Evolutionary conservation across 2,113 vertebrate genomes (phyloP).

Genomic region (Vulpes ferrilata): DNA sequence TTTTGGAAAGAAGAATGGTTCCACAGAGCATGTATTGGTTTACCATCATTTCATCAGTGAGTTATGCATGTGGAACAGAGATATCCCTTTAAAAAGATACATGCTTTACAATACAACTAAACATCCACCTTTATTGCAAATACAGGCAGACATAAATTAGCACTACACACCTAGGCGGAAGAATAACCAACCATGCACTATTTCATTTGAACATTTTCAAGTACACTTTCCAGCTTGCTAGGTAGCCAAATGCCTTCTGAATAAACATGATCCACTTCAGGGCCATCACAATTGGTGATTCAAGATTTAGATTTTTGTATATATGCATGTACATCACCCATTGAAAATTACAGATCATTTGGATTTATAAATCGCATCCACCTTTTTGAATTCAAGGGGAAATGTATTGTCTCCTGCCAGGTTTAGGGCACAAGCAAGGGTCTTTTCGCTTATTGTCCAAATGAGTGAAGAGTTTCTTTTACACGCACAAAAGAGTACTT

Average conservation of each 20-base stretch:
- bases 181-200: not conserved
- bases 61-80: not conserved
- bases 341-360: constrained; percentile 2
- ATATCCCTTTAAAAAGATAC: not conserved
- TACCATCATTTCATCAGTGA: constrained; percentile 27
- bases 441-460: constrained; percentile 17
- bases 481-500: not conserved
- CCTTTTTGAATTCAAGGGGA: not conserved
- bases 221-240: not conserved
- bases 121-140: not conserved
- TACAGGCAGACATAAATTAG: not conserved
- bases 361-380: not conserved
- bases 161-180: not conserved
- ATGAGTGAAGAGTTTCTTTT: not conserved
- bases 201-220: constrained; percentile 9
- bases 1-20: not conserved
- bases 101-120: not conserved
- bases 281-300: not conserved
- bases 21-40: not conserved
- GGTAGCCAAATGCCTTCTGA: not conserved
- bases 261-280: constrained; percentile 9
- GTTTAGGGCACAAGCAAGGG: not conserved
- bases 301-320: not conserved
- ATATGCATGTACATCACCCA: not conserved
- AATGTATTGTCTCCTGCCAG: not conserved